Conservation (phyloP, 2,797 vertebrate genomes). For the Podargus strigoides region DNA sequence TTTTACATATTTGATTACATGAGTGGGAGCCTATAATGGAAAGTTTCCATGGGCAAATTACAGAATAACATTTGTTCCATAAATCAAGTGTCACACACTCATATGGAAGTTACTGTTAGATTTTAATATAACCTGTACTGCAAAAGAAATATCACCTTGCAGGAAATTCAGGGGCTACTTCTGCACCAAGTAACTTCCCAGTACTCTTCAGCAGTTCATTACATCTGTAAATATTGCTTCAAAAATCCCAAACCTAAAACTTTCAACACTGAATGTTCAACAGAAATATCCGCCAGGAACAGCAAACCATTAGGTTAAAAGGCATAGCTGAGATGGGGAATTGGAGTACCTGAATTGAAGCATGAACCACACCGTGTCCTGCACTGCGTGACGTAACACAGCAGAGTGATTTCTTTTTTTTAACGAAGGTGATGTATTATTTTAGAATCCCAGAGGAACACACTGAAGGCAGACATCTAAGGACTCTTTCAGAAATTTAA, state of each 20-base stretch:
- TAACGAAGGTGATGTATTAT: background rate
- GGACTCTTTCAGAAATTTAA: background rate
- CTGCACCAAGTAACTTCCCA: background rate
- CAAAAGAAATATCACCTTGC: background rate
- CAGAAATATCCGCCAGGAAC: background rate
- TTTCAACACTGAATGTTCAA: background rate
- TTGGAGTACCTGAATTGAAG: background rate
- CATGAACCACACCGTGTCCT: background rate
- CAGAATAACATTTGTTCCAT: background rate
- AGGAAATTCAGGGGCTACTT: background rate
- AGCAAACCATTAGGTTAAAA: background rate
- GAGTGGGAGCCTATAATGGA: background rate
- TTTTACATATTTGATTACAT: conserved; percentile 7
- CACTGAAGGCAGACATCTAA: background rate
- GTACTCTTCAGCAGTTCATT: background rate
- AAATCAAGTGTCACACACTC: background rate
- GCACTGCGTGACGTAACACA: accelerated
- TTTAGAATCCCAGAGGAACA: background rate
- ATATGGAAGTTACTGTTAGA: background rate
- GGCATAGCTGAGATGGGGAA: background rate
- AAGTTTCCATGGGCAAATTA: background rate
- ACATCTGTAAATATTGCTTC: background rate
- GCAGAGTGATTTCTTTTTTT: background rate
- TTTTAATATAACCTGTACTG: background rate
- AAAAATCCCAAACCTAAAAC: background rate